Conservation (phyloP, 2,888 invertebrate species). For the Nomada goodeniana region DNA sequence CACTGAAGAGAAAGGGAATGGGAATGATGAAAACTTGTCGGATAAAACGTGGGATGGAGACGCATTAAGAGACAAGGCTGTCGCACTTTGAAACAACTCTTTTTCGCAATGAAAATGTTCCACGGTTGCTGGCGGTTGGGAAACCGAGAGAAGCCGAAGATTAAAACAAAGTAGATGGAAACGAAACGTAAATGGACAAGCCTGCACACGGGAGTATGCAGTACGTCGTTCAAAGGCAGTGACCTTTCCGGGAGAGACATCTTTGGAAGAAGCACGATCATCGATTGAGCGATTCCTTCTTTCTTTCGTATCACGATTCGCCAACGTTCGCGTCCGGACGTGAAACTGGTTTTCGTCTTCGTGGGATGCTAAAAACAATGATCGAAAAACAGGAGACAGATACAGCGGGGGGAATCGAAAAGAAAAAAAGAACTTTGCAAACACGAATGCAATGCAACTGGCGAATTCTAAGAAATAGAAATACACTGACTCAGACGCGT, state of each 20-base stretch:
- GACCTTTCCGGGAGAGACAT: conserved; percentile 48
- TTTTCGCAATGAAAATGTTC: conserved; percentile 26
- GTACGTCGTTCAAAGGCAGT: conserved; percentile 37
- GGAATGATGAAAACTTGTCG: conserved; percentile 40
- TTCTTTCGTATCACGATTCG: conserved; percentile 61
- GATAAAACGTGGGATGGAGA: conserved; percentile 55
- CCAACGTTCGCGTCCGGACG: conserved; percentile 60
- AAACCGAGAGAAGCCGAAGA: conserved; percentile 3
- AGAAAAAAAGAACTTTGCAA: conserved; percentile 27
- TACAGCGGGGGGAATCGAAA: conserved; percentile 21
- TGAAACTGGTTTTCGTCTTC: conserved; percentile 68
- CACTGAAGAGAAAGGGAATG: conserved; percentile 39
- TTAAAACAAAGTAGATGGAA: conserved; percentile 20
- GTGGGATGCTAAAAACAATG: conserved; percentile 58
- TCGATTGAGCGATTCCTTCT: conserved; percentile 65
- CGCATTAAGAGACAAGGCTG: conserved; percentile 44
- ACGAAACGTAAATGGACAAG: background rate
- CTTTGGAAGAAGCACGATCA: conserved; percentile 50
- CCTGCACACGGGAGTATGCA: background rate
- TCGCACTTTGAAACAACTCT: conserved; percentile 34
- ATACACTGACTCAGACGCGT: too few species aligned
- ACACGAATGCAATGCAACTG: background rate
- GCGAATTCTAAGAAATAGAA: background rate
- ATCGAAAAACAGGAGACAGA: conserved; percentile 58
- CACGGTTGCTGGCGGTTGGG: background rate